Evolutionary conservation across 2,888 invertebrate species (phyloP).

Genomic region (Tanypteryx hageni): DNA sequence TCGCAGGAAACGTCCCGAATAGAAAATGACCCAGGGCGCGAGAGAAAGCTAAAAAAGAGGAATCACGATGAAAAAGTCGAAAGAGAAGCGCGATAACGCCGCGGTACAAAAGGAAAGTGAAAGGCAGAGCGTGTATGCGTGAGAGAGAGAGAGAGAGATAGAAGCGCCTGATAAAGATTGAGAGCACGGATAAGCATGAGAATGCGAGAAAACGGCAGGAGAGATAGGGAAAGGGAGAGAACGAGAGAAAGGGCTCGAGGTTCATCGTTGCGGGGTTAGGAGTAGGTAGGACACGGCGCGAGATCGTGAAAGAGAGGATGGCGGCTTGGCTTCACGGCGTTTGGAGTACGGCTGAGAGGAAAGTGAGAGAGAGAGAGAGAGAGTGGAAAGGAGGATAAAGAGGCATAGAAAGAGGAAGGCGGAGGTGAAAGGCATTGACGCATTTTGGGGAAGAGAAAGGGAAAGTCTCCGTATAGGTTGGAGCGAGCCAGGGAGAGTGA

Average conservation of each 20-base stretch:
- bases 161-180: no score
- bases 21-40: no score
- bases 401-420: neutral
- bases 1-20: no score
- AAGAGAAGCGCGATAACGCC: no score
- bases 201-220: neutral
- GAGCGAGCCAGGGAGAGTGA: neutral
- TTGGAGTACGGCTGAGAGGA: neutral
- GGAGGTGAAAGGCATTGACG: constrained; percentile 26
- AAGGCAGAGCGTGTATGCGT: neutral
- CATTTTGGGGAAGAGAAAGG: constrained; percentile 18
- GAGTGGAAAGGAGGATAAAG: neutral
- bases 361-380: neutral
- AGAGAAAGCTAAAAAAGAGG: no score
- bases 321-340: neutral
- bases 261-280: constrained; percentile 15
- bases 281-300: neutral
- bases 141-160: neutral
- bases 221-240: neutral
- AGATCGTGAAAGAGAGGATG: neutral
- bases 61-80: no score
- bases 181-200: neutral
- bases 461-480: constrained; percentile 12
- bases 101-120: no score
- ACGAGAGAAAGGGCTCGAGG: neutral